Percentiles rank a stretch among this genome's conserved stretches.
phyloP scores from a whole-genome alignment of 30 jellyfish, hydroid and myxozoan genomes.

The Cassiopea xamachana region DNA sequence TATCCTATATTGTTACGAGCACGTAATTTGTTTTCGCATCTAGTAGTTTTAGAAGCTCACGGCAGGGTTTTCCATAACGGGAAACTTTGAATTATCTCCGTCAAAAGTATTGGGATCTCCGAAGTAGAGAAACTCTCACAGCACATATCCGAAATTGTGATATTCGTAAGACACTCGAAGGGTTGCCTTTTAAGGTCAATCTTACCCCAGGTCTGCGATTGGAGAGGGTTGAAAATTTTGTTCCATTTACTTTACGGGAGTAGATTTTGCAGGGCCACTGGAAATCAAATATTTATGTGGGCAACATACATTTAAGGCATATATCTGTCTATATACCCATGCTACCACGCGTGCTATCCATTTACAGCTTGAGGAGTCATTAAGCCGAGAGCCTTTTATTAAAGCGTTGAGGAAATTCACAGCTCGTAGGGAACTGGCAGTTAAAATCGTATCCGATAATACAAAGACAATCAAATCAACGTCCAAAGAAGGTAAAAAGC shows the following conservation, averaged over 20 bases:
- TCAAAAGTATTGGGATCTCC: neutral
- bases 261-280: conserved; percentile 68
- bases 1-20: conserved; percentile 37
- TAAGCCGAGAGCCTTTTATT: conserved; percentile 8
- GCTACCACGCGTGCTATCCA: conserved; percentile 65
- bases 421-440: conserved; percentile 47
- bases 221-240: conserved; percentile 32
- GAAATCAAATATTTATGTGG: neutral
- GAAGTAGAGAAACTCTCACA: conserved; percentile 19
- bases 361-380: conserved; percentile 35
- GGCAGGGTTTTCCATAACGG: conserved; percentile 35
- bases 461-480: conserved; percentile 41
- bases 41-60: conserved; percentile 36
- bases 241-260: conserved; percentile 62
- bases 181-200: conserved; percentile 13
- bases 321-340: conserved; percentile 55
- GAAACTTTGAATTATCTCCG: conserved; percentile 50
- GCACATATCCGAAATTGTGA: conserved; percentile 7
- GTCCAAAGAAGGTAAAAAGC: conserved; percentile 28
- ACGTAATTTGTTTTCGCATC: neutral
- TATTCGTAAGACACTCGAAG: conserved; percentile 50
- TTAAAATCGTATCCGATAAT: conserved; percentile 29
- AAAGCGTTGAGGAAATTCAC: conserved; percentile 26
- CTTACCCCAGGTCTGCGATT: conserved; percentile 38
- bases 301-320: neutral